Percentiles rank a stretch among this genome's conserved stretches.
phyloP scores from a whole-genome alignment of 2,888 invertebrate species.

The Agrilus biguttatus region DNA sequence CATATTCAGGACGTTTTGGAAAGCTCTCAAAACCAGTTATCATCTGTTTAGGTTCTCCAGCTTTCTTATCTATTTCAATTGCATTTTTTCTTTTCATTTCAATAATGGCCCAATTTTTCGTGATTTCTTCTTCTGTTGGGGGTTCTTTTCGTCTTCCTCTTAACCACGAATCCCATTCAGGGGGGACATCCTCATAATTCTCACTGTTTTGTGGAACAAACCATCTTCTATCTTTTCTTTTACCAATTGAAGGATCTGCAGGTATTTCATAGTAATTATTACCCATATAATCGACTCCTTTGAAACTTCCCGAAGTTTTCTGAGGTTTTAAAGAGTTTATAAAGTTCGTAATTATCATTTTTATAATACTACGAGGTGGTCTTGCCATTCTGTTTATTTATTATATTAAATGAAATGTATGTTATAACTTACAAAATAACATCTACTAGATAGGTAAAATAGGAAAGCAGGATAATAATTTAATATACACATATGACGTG shows the following conservation, averaged over 20 bases:
- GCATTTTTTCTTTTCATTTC: conserved; percentile 64
- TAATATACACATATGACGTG: too few species aligned
- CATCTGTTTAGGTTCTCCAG: conserved; percentile 34
- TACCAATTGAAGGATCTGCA: conserved; percentile 47
- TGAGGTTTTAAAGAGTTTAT: conserved; percentile 45
- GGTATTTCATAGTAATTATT: conserved; percentile 72
- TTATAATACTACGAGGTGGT: conserved; percentile 22
- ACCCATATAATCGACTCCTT: conserved; percentile 67
- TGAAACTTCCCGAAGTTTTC: conserved; percentile 36
- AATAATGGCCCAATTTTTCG: conserved; percentile 54
- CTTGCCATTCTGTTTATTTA: conserved; percentile 14
- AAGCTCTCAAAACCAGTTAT: conserved; percentile 30
- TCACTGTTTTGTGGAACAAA: conserved; percentile 51
- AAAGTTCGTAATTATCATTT: conserved; percentile 43
- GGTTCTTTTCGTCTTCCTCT: conserved; percentile 45
- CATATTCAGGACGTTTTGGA: conserved; percentile 36
- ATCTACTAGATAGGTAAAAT: too few species aligned
- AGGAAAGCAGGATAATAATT: too few species aligned
- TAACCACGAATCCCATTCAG: conserved; percentile 85
- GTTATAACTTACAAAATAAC: too few species aligned
- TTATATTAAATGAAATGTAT: too few species aligned
- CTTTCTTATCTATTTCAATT: conserved; percentile 46
- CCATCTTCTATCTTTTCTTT: conserved; percentile 52
- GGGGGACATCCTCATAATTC: conserved; percentile 59
- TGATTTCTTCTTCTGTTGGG: conserved; percentile 59